Evolutionary conservation across 2,888 invertebrate genomes (phyloP).

Genomic region (Troilus luridus): DNA sequence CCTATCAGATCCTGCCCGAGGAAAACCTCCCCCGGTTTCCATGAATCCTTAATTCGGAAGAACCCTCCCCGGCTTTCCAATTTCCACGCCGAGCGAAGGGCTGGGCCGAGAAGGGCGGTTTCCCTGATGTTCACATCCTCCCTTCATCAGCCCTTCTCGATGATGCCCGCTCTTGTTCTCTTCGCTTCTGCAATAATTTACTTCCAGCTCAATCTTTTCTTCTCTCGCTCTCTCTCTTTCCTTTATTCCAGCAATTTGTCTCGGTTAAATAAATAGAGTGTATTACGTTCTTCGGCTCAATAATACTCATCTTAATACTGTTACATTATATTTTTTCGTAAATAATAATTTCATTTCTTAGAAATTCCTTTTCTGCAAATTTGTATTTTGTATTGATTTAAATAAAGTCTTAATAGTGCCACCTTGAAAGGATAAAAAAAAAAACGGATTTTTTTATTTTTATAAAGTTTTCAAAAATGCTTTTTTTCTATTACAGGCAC

Average conservation of each 20-base stretch:
- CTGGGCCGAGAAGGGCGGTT: neutral
- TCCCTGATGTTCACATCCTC: constrained; percentile 47
- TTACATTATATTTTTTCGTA: too few species aligned
- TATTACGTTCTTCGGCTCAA: neutral
- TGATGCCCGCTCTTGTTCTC: constrained; percentile 36
- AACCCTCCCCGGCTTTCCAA: constrained; percentile 33
- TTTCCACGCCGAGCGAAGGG: constrained; percentile 21
- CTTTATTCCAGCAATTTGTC: neutral
- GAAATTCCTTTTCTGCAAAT: too few species aligned
- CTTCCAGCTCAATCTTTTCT: constrained; percentile 45
- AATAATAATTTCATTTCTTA: too few species aligned
- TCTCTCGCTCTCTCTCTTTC: neutral
- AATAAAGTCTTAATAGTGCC: too few species aligned
- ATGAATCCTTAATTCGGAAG: constrained; percentile 56
- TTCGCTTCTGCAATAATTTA: constrained; percentile 22
- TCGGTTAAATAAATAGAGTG: neutral
- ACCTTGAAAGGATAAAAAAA: too few species aligned
- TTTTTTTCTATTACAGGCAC: too few species aligned
- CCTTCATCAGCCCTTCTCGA: constrained; percentile 37
- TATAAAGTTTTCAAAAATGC: too few species aligned
- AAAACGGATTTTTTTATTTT: too few species aligned
- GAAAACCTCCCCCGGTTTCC: constrained; percentile 51
- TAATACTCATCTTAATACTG: neutral
- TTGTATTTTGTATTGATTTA: too few species aligned
- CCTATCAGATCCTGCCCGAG: constrained; percentile 56